phyloP scores from a whole-genome alignment of 30 jellyfish, hydroid and myxozoan species.

The Aurelia aurita complex sp. Pacific region DNA sequence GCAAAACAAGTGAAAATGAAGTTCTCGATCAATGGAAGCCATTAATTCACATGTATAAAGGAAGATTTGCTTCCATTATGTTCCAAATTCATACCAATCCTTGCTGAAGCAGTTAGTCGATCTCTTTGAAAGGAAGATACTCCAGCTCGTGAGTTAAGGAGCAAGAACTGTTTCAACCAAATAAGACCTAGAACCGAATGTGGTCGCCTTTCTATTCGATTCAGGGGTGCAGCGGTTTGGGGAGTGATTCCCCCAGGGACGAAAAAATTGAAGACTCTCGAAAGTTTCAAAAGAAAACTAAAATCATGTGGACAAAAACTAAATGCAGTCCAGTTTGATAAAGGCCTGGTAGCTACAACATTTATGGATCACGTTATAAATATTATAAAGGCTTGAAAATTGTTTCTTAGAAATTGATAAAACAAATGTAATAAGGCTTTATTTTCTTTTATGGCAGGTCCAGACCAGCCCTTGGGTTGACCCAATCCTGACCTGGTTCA shows the following conservation, averaged over 20 bases:
- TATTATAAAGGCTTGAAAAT: slow-evolving; percentile 13
- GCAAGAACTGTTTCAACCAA: slow-evolving; percentile 57
- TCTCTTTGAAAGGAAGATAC: not conserved
- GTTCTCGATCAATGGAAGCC: slow-evolving; percentile 66
- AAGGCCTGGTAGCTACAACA: slow-evolving; percentile 62
- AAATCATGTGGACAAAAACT: slow-evolving; percentile 44
- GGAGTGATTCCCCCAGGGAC: too few species aligned
- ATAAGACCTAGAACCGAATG: slow-evolving; percentile 47
- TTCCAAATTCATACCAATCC: slow-evolving; percentile 21
- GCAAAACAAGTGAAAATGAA: slow-evolving; percentile 32
- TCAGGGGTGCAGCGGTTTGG: too few species aligned
- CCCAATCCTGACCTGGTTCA: slow-evolving; percentile 21
- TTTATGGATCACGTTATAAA: slow-evolving; percentile 44
- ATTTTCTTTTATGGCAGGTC: slow-evolving; percentile 8
- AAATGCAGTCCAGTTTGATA: slow-evolving; percentile 35
- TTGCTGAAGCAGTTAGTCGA: slow-evolving; percentile 48
- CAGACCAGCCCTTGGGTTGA: too few species aligned
- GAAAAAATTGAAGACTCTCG: too few species aligned
- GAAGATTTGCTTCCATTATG: slow-evolving; percentile 23
- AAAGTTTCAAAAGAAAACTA: too few species aligned
- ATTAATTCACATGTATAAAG: slow-evolving; percentile 23
- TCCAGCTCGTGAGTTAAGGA: slow-evolving; percentile 46
- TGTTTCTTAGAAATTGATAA: slow-evolving; percentile 25
- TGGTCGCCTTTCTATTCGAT: slow-evolving; percentile 9
- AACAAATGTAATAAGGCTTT: slow-evolving; percentile 23